A percentile compares a stretch with the other conserved stretches of the same genome.
These are phyloP conservation scores for Coccyzus lansbergi DNA, from an alignment of 2,797 vertebrate species.

Conservation along the genomic window DNA sequence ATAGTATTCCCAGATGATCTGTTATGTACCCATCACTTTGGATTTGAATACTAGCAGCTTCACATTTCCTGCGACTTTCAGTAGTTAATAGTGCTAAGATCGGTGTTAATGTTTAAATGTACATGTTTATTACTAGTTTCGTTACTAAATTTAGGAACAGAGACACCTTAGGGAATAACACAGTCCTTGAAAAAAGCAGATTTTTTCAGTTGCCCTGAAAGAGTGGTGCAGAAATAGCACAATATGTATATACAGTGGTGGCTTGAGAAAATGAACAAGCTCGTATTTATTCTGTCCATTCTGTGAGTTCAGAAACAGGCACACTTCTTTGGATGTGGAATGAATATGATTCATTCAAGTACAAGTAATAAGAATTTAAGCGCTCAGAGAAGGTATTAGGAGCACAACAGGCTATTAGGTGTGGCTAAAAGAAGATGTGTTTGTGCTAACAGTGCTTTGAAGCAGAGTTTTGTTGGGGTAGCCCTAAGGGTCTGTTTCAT, in stretches of 20 bases:
- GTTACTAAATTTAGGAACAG: neutral
- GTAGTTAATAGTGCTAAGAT: neutral
- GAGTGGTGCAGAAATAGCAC: neutral
- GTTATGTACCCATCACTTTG: accelerated
- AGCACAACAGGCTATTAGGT: too few relatives aligned
- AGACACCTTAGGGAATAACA: neutral
- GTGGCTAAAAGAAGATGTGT: too few relatives aligned
- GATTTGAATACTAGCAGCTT: neutral
- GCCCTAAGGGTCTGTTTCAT: too few relatives aligned
- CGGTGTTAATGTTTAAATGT: neutral
- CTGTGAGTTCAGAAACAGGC: neutral
- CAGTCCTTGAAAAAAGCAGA: neutral
- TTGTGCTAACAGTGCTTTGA: too few relatives aligned
- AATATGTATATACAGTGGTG: neutral
- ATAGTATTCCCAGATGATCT: neutral
- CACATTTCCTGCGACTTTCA: neutral
- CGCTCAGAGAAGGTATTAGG: too few relatives aligned
- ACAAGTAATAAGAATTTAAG: too few relatives aligned
- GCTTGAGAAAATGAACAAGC: neutral
- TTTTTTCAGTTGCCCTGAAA: neutral
- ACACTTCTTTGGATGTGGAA: too few relatives aligned
- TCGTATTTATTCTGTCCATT: neutral
- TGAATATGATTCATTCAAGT: too few relatives aligned
- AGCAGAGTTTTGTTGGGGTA: too few relatives aligned
- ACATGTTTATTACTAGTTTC: neutral